phyloP scores from a whole-genome alignment of 2,797 vertebrate species.

The Lophotriccus pileatus region DNA sequence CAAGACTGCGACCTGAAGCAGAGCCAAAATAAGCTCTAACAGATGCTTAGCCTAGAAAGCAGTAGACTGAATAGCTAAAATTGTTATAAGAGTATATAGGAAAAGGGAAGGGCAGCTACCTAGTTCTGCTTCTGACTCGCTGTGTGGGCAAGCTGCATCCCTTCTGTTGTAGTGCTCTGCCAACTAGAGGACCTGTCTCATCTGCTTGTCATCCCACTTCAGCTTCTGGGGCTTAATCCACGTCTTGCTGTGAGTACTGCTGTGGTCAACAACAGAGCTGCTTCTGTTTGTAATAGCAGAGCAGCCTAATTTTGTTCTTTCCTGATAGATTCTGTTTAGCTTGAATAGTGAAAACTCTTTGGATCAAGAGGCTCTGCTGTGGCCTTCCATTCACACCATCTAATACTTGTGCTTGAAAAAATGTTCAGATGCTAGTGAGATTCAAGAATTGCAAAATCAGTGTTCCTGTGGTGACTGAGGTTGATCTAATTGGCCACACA shows the following conservation, averaged over 20 bases:
- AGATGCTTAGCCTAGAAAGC: constrained; percentile 51
- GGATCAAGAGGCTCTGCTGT: background rate
- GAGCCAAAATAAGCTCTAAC: constrained; percentile 55
- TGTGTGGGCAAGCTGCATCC: background rate
- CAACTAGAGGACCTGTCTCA: background rate
- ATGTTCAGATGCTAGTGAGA: background rate
- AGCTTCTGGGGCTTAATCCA: background rate
- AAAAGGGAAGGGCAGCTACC: constrained; percentile 3
- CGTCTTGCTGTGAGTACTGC: background rate
- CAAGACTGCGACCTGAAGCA: constrained; percentile 4
- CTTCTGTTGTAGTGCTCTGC: background rate
- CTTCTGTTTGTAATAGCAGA: background rate
- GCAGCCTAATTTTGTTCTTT: background rate
- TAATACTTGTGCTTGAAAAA: background rate
- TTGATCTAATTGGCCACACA: background rate
- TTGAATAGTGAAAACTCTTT: background rate
- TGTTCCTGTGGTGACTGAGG: background rate
- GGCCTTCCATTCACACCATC: background rate
- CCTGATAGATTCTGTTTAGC: background rate
- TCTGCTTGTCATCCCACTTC: background rate
- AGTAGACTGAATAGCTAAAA: background rate
- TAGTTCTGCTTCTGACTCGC: background rate
- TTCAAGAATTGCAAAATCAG: background rate
- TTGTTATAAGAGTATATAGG: background rate
- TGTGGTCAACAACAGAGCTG: background rate